Conservation (phyloP, 64 coral and sea anemone genomes). For the Montipora foliosa region DNA sequence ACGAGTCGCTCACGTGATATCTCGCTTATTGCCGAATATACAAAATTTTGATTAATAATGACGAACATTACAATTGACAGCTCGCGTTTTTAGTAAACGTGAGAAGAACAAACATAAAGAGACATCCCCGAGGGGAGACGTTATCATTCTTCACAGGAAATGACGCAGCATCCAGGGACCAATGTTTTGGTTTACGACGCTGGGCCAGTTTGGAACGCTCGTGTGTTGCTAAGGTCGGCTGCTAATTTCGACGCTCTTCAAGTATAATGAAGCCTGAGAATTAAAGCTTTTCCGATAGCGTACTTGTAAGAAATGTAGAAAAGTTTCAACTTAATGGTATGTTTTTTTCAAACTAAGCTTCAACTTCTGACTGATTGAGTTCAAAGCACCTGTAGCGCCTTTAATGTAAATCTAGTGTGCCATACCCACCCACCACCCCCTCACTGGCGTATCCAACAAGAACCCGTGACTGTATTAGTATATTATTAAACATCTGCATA, state of each 20-base stretch:
- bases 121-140: background rate
- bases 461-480: background rate
- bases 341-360: too few species aligned
- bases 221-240: too few species aligned
- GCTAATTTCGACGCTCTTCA: too few species aligned
- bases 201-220: too few species aligned
- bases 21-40: background rate
- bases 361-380: background rate
- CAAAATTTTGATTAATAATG: background rate
- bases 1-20: background rate
- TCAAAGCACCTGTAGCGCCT: background rate
- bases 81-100: background rate
- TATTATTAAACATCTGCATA: background rate
- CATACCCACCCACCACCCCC: background rate
- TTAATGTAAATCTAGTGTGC: background rate
- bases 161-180: too few species aligned
- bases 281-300: too few species aligned
- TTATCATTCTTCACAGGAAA: background rate
- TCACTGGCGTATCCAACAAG: background rate
- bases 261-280: too few species aligned
- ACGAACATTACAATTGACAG: background rate
- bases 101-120: background rate
- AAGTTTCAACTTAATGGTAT: too few species aligned
- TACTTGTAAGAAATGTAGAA: too few species aligned
- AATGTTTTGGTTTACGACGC: too few species aligned